Conservation (phyloP, 37 sponge, comb jelly and placozoan species). For the Aphrocallistes beatrix region DNA sequence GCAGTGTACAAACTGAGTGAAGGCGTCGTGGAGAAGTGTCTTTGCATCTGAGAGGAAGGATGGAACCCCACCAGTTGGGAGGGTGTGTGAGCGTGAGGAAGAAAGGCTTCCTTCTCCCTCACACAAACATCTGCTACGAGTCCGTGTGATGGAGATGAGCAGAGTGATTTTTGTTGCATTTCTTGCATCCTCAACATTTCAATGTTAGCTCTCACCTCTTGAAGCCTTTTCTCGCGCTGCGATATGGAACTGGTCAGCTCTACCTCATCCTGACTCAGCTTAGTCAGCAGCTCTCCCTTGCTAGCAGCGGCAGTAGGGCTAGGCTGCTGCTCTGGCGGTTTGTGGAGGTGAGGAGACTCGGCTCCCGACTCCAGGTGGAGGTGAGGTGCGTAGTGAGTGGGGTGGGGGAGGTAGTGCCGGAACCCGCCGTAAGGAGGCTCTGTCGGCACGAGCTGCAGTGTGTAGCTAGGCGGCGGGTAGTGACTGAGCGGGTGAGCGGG, state of each 20-base stretch:
- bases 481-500: not conserved
- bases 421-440: not conserved
- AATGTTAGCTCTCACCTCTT: slow-evolving; percentile 9
- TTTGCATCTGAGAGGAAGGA: not conserved
- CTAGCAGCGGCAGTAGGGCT: not conserved
- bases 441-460: not conserved
- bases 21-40: not conserved
- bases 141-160: too few species aligned
- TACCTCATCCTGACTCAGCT: not conserved
- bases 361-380: not conserved
- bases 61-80: not conserved
- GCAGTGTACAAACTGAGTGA: not conserved
- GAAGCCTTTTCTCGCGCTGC: not conserved
- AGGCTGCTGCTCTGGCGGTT: not conserved
- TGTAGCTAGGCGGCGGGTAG: slow-evolving; percentile 7
- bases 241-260: not conserved
- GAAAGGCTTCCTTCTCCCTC: not conserved
- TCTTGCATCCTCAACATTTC: not conserved
- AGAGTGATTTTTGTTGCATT: not conserved
- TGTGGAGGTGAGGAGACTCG: not conserved
- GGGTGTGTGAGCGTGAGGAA: not conserved
- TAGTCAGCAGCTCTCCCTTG: not conserved
- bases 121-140: not conserved
- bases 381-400: not conserved
- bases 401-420: not conserved